Percentiles rank a stretch among this genome's conserved stretches.
Evolutionary conservation across 2,113 vertebrate species (phyloP).

Genomic region (Eulemur rufifrons): DNA sequence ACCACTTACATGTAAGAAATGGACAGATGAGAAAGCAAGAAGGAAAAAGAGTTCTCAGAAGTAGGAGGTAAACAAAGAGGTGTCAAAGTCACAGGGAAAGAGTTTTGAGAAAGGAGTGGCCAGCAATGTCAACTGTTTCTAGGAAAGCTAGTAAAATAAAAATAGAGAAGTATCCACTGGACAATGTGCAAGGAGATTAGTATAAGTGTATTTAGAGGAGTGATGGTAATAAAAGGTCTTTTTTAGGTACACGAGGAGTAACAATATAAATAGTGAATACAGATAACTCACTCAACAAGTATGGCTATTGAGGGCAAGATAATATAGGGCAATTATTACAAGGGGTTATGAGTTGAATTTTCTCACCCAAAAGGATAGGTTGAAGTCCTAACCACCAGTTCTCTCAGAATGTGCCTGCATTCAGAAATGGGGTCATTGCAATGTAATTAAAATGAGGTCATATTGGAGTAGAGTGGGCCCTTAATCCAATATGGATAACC

Average conservation of each 20-base stretch:
- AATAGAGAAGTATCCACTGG: neutral
- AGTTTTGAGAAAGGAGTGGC: neutral
- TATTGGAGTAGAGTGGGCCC: neutral
- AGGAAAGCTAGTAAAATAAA: neutral
- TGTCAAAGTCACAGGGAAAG: neutral
- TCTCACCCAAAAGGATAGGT: neutral
- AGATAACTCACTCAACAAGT: neutral
- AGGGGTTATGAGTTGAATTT: neutral
- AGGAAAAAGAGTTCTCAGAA: neutral
- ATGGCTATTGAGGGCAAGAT: neutral
- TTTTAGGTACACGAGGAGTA: neutral
- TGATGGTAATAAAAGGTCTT: neutral
- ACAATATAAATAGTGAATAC: neutral
- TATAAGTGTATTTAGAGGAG: neutral
- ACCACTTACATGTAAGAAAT: neutral
- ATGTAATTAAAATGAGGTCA: neutral
- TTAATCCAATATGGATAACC: neutral
- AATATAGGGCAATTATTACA: neutral
- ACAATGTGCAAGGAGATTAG: neutral
- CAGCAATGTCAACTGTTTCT: neutral
- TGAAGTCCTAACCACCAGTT: neutral
- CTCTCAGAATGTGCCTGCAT: neutral
- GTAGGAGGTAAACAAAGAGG: neutral
- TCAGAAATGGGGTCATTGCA: neutral
- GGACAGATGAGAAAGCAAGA: neutral